Evolutionary conservation across 2,113 vertebrate genomes (phyloP), one percentile per base, ranked within the genome.

Genomic region (Balaeniceps rex): DNA sequence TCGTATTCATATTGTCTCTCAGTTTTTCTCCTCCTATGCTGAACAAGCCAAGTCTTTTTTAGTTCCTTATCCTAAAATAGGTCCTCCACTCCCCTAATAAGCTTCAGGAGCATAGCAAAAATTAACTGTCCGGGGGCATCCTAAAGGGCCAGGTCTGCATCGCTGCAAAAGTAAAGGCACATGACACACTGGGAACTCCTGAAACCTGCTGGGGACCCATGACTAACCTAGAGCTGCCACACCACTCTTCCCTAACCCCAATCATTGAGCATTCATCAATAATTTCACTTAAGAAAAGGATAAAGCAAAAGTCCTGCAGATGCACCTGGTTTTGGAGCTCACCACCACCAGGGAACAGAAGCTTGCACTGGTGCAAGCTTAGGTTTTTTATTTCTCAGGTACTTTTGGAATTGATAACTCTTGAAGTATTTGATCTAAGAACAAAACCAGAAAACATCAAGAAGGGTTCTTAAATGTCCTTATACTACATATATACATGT

Each of bases 251-350:
- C n/a, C 72, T 29, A 76, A 17, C 28, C 34, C 76, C 4, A 22
- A 9, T 9, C 69, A 40, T 1, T 1, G 1, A 54, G 19, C 11
- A 47, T 17, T 60, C 31, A 34, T 34, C 2, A 1, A 13, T 6
- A 28, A 83, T 31, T 65, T 66, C 87, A 83, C 57, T 25, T 31
- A 49, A 83, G 47, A 78, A 84, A 79, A 84, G 26, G 40, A 79
- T 36, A 83, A 69, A 83, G 18, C 26, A 61, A 19, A 81, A 87
- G 11, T n/a, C 17, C 60, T 91, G 24, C 26, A 87, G 51, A 76
- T 47, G 12, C 2, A 22, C 14, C 11, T 19, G 18, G 2, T 51
- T 87, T 52, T 34, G 31, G 75, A 87, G 75, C 44, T 81, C 87
- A 54, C 29, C 33, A 79, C 4, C 49, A n/a, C 5, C 31, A 46